A percentile compares a stretch with the other conserved stretches of the same genome.
These are phyloP conservation scores for Ophthalmolycus amberensis DNA, from an alignment of 2,113 vertebrate species.

Conservation along the genomic window DNA sequence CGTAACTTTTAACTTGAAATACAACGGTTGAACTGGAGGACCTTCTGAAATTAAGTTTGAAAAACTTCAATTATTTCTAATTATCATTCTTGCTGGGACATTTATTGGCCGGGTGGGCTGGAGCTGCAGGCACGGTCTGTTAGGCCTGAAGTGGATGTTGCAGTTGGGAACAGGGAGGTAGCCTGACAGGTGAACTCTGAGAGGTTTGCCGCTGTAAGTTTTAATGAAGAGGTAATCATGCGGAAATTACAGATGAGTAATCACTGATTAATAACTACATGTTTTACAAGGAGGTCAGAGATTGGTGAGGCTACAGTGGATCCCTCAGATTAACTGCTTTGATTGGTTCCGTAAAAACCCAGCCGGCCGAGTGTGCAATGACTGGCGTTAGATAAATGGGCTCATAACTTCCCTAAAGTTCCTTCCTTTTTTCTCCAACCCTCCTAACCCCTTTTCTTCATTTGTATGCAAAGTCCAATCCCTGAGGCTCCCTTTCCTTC, in stretches of 20 bases:
- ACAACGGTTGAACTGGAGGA: slow-evolving; percentile 42
- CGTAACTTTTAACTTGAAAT: slow-evolving; percentile 50
- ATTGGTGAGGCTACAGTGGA: slow-evolving; percentile 69
- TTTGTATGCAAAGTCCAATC: slow-evolving; percentile 83
- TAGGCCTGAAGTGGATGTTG: slow-evolving; percentile 43
- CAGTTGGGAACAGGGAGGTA: slow-evolving; percentile 39
- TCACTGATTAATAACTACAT: slow-evolving; percentile 78
- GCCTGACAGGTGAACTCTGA: slow-evolving; percentile 64
- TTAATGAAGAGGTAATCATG: slow-evolving; percentile 79
- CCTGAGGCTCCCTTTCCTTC: slow-evolving; percentile 79
- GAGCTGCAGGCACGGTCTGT: slow-evolving; percentile 37
- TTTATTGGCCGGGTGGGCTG: slow-evolving; percentile 36
- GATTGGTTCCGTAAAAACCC: slow-evolving; percentile 80
- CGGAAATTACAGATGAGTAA: slow-evolving; percentile 76
- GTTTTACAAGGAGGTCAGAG: slow-evolving; percentile 78
- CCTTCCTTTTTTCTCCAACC: slow-evolving; percentile 53
- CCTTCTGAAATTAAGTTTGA: slow-evolving; percentile 53
- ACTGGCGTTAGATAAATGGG: slow-evolving; percentile 81
- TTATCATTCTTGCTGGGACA: slow-evolving; percentile 48
- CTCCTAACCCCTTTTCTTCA: slow-evolving; percentile 70
- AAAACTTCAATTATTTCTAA: slow-evolving; percentile 69
- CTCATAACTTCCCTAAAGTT: slow-evolving; percentile 81
- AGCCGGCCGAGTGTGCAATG: slow-evolving; percentile 66
- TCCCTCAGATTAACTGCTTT: slow-evolving; percentile 71
- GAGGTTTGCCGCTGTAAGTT: slow-evolving; percentile 50